Conservation (phyloP, 2,113 vertebrate species). For the Lepisosteus oculatus region DNA sequence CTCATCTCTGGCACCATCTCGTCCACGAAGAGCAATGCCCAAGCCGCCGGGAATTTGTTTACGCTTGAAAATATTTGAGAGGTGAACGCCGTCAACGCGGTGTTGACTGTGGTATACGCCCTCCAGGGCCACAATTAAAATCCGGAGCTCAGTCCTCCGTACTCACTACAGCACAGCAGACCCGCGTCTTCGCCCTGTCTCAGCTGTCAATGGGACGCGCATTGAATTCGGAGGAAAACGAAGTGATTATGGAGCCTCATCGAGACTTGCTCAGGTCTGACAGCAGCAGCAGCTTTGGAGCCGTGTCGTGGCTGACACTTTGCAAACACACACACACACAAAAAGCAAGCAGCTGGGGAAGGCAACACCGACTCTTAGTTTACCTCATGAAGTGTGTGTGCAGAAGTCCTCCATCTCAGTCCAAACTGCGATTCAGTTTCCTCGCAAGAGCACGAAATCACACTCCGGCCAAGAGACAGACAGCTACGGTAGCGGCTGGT, state of each 20-base stretch:
- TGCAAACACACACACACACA: background rate
- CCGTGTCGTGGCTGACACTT: background rate
- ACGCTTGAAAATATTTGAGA: too few species aligned
- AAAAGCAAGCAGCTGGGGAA: constrained; percentile 12
- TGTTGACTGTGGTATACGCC: too few species aligned
- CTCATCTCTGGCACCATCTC: too few species aligned
- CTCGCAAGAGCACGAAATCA: constrained; percentile 37
- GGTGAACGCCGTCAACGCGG: too few species aligned
- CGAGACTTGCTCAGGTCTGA: background rate
- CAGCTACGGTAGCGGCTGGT: constrained; percentile 26
- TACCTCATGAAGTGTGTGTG: constrained; percentile 60
- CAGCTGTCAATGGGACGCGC: too few species aligned
- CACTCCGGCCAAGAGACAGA: constrained; percentile 27
- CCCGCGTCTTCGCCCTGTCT: too few species aligned
- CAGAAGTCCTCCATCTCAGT: constrained; percentile 54
- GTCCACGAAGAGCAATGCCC: too few species aligned
- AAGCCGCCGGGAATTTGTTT: too few species aligned
- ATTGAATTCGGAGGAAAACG: background rate
- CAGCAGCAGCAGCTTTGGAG: background rate
- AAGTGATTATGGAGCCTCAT: constrained; percentile 22
- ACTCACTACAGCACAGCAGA: too few species aligned
- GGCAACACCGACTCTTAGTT: constrained; percentile 26
- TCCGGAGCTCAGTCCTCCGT: too few species aligned
- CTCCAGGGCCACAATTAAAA: too few species aligned
- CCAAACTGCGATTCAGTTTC: constrained; percentile 28